phyloP scores from a whole-genome alignment of 2,797 vertebrate species.

The Gallinago stenura region DNA sequence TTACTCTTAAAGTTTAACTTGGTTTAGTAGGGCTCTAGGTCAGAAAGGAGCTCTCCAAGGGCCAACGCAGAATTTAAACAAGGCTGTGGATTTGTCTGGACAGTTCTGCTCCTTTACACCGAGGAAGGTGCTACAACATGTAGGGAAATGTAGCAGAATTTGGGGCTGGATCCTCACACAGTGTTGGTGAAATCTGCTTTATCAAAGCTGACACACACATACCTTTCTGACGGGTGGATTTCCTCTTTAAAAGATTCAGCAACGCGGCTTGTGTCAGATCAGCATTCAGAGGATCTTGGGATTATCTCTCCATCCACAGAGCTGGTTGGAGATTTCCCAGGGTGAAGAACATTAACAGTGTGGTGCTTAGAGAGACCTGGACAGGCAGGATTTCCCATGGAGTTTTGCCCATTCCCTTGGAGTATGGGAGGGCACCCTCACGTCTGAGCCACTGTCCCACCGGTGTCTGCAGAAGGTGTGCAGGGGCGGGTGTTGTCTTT shows the following conservation, averaged over 20 bases:
- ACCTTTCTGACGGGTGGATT: not conserved
- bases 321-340: not conserved
- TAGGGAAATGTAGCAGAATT: not conserved
- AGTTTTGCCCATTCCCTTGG: not conserved
- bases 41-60: not conserved
- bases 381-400: not conserved
- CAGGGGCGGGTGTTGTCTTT: not conserved
- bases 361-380: not conserved
- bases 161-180: not conserved
- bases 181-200: not conserved
- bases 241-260: not conserved
- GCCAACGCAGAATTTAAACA: not conserved
- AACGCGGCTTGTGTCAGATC: not conserved
- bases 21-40: not conserved
- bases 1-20: not conserved
- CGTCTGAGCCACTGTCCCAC: rapidly evolving
- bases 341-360: not conserved
- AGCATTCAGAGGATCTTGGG: not conserved
- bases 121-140: not conserved
- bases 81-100: not conserved
- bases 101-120: not conserved
- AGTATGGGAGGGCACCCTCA: not conserved
- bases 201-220: not conserved
- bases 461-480: not conserved
- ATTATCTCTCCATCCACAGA: not conserved